Evolutionary conservation across 2,797 vertebrate species (phyloP), one percentile per base, ranked within the genome.

Genomic region (Hydrocynus forskahlii): DNA sequence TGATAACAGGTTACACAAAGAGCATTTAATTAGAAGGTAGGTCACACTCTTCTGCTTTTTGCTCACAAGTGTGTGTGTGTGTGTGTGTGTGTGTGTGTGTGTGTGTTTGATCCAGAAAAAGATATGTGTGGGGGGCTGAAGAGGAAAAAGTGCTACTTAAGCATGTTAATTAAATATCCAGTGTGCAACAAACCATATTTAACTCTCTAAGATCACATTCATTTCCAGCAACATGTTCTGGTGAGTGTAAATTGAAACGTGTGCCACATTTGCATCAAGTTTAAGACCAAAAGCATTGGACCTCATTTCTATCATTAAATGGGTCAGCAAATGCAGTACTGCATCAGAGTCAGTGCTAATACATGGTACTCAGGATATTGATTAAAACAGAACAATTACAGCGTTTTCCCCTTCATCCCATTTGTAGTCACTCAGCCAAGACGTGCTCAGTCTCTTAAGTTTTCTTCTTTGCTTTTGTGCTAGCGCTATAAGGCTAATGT

Each of bases 161-260:
- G 10, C n/a, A 76, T 48, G 59, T 43, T 81, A 81, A 76, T 70
- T 81, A 81, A 13, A 81, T 43, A 48, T 73, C 52, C 73, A 40
- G 54, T 64, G 23, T 25, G 43, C 12, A 70, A 62, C 23, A 17
- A 69, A 63, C 66, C 55, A 60, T 54, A 76, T 69, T 75, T 38
- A 59, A 75, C 62, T 80, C 72, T 5, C 40, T 52, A 16, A 68
- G 71, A 75, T 81, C 16, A 40, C 25, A 19, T 52, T 69, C 50
- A 54, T 60, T 40, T 81, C 16, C 21, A 55, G 55, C 40, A 48
- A 40, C 54, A 45, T 59, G 62, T 3, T n/a, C 55, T 10, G 21
- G 19, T 23, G 16, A 59, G 38, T 12, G 17, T 16, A 50, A 68
- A 75, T 81, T 21, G 45, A 10, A 21, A 73, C 29, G 71, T 66